Evolutionary conservation across 2,797 vertebrate species (phyloP).

Genomic region (Zalophus californianus): DNA sequence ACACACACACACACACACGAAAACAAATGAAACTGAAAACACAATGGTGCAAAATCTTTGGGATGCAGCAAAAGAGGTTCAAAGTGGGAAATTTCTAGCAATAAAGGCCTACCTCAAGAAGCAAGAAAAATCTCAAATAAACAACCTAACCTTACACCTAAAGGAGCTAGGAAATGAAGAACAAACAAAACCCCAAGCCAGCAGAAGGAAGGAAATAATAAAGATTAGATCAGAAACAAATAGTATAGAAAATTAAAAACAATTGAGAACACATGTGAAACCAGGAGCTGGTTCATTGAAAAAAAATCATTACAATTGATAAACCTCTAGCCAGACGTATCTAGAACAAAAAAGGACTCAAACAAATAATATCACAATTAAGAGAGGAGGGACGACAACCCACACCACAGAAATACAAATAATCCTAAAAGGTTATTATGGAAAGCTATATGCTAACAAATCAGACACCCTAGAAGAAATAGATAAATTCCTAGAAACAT

Average conservation of each 20-base stretch:
- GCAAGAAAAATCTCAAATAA: background rate
- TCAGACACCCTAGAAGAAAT: background rate
- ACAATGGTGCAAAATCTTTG: background rate
- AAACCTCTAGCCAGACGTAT: background rate
- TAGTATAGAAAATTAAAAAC: background rate
- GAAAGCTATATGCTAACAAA: background rate
- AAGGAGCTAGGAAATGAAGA: background rate
- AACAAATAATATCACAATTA: background rate
- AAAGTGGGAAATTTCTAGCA: background rate
- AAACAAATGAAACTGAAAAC: background rate
- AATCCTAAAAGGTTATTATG: background rate
- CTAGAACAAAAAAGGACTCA: background rate
- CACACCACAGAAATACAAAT: background rate
- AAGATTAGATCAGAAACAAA: background rate
- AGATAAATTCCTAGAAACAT: background rate
- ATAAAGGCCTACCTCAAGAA: background rate
- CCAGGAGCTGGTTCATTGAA: background rate
- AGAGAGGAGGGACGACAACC: background rate
- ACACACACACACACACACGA: background rate
- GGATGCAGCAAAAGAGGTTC: background rate
- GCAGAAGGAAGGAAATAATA: background rate
- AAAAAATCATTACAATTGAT: background rate
- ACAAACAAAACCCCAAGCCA: background rate
- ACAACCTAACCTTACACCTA: background rate
- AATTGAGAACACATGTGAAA: background rate